Evolutionary conservation across 2,797 vertebrate species (phyloP), one percentile per base, ranked within the genome.

Genomic region (Novumbra hubbsi): DNA sequence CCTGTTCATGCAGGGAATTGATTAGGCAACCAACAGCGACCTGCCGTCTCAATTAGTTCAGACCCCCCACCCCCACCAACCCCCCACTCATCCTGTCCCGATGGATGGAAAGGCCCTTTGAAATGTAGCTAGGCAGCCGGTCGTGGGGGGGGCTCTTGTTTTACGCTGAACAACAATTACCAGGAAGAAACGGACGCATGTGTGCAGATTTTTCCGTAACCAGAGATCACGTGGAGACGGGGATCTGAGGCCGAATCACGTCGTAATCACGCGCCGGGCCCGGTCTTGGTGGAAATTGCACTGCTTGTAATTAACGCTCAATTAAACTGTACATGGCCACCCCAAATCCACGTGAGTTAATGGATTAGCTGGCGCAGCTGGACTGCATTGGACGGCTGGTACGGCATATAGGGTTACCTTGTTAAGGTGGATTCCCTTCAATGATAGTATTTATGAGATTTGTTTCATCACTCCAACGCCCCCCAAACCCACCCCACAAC

Each of bases 271-370:
- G 9, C 77, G 70, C 52, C 75, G 5, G 79, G 75, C 75, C 27
- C 57, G 74, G 74, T 78, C 67, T 81, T 24, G 21, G 55, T 69
- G 76, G 76, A 79, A 91, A 90, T 87, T 88, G 88, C 83, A 50
- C 64, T 80, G 83, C 90, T 89, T 90, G 80, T 88, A 91, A 93
- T 92, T 93, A 92, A 91, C 86, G 89, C 83, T 85, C 83, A 88
- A 88, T 91, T 91, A 87, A 89, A 91, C 72, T 78, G 75, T 81
- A 88, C 82, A 86, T 87, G 81, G 82, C 87, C 63, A 71, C 82
- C 83, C 84, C 83, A 91, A 92, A 93, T 90, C 90, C 90, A 85
- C 77, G 78, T 86, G 83, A 83, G 80, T 88, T 85, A 87, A 82
- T 78, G 86, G 90, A 93, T 92, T 88, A 91, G 88, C n/a, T 74